Conservation (phyloP, 2,888 invertebrate species). For the Acrobeloides nanus region DNA sequence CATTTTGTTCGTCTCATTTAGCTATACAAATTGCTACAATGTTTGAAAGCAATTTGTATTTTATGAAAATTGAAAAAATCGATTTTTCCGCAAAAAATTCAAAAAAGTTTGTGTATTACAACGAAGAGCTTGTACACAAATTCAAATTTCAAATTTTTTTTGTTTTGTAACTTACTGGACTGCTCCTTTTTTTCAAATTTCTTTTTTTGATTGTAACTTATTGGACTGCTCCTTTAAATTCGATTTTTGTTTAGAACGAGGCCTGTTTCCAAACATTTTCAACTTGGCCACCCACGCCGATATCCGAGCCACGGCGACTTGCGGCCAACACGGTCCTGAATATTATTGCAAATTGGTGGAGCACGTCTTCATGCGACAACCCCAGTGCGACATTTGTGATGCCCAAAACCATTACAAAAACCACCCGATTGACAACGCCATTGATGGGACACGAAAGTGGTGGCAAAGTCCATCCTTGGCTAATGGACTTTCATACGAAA, state of each 20-base stretch:
- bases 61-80: too few species aligned
- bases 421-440: conserved; percentile 76
- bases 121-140: too few species aligned
- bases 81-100: too few species aligned
- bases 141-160: too few species aligned
- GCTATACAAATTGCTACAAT: too few species aligned
- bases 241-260: conserved; percentile 42
- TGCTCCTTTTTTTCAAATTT: too few species aligned
- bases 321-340: conserved; percentile 70
- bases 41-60: too few species aligned
- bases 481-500: conserved; percentile 73
- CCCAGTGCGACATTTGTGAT: conserved; percentile 65
- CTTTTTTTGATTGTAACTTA: too few species aligned
- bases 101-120: too few species aligned
- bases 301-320: conserved; percentile 81
- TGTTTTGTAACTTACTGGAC: too few species aligned
- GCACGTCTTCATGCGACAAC: conserved; percentile 57
- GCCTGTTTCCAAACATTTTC: conserved; percentile 73
- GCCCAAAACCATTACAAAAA: conserved; percentile 65
- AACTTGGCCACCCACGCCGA: conserved; percentile 78
- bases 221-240: too few species aligned
- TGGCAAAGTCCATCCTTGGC: conserved; percentile 92
- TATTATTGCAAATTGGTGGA: conserved; percentile 75
- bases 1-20: too few species aligned
- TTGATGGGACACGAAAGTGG: conserved; percentile 73